Evolutionary conservation across 2,113 vertebrate species (phyloP).

Genomic region (Pagrus major): DNA sequence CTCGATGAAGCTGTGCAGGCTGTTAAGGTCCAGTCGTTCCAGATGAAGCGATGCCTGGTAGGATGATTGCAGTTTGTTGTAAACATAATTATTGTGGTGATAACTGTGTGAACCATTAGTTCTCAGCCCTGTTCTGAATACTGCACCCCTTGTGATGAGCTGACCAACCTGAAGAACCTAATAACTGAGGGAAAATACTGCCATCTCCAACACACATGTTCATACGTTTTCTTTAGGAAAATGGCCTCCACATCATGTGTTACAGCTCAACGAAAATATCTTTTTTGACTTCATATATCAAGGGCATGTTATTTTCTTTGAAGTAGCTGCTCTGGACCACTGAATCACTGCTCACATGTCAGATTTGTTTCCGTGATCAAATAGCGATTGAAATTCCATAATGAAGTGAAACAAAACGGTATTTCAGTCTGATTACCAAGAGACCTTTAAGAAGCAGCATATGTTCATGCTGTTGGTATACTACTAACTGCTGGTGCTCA

Average conservation of each 20-base stretch:
- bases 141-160: neutral
- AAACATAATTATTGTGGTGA: too few relatives aligned
- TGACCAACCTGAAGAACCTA: neutral
- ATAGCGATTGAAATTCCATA: neutral
- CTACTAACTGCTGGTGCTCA: too few relatives aligned
- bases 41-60: slow-evolving; percentile 99
- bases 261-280: neutral
- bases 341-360: neutral
- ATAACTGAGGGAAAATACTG: neutral
- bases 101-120: neutral
- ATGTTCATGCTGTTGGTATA: neutral
- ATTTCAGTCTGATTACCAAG: neutral
- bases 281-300: neutral
- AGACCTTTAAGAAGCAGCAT: neutral
- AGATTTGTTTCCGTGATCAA: neutral
- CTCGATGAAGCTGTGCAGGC: slow-evolving; percentile 98
- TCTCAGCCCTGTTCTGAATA: neutral
- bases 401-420: neutral
- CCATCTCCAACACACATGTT: neutral
- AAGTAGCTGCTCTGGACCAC: neutral
- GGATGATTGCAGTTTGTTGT: slow-evolving; percentile 36
- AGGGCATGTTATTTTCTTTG: neutral
- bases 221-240: neutral
- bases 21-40: slow-evolving; percentile 99
- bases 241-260: neutral